These are phyloP conservation scores for Dicranocentrus wangi DNA, from an alignment of 2,888 invertebrate species.

Conservation along the genomic window DNA sequence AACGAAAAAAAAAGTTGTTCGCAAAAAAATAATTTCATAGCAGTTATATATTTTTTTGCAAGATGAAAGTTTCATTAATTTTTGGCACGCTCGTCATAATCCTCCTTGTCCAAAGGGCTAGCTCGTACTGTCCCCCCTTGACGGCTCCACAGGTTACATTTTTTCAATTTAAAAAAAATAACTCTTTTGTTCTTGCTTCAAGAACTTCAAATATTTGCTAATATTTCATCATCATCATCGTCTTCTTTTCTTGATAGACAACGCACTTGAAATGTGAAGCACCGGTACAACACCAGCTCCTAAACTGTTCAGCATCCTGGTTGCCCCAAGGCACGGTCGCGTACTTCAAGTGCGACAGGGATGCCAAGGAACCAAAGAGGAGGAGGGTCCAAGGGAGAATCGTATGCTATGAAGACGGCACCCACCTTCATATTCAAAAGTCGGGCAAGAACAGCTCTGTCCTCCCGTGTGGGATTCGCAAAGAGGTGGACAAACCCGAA, in stretches of 20 bases:
- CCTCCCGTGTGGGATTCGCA: slow-evolving; percentile 63
- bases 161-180: not conserved
- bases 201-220: no score
- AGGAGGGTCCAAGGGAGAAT: slow-evolving; percentile 33
- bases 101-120: not conserved
- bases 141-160: slow-evolving; percentile 40
- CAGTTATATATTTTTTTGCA: not conserved
- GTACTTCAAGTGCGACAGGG: slow-evolving; percentile 36
- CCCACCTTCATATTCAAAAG: slow-evolving; percentile 22
- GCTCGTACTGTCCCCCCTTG: slow-evolving; percentile 61
- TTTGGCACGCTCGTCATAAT: no score
- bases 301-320: slow-evolving; percentile 59
- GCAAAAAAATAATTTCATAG: not conserved
- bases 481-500: slow-evolving; percentile 23
- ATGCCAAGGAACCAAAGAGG: not conserved
- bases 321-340: slow-evolving; percentile 54
- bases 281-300: slow-evolving; percentile 27
- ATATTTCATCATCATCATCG: not conserved
- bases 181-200: not conserved
- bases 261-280: slow-evolving; percentile 47
- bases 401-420: slow-evolving; percentile 38
- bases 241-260: slow-evolving; percentile 14
- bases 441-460: not conserved
- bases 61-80: no score
- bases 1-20: no score